These are phyloP conservation scores for Seriola aureovittata DNA, from an alignment of 2,113 vertebrate species.

Conservation along the genomic window DNA sequence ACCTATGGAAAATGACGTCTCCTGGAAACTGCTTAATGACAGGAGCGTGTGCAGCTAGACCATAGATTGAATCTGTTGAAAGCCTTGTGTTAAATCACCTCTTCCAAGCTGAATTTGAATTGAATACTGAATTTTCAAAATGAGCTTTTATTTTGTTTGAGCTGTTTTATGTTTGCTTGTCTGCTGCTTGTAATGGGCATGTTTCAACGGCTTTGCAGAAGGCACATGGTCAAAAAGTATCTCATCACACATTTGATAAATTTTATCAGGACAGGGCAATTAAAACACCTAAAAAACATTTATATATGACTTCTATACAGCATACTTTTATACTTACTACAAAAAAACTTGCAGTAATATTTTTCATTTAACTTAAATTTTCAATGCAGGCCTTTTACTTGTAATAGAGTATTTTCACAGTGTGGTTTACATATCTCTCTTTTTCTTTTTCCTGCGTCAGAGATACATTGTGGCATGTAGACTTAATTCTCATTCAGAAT, in stretches of 20 bases:
- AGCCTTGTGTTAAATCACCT: neutral
- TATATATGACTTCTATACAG: no score
- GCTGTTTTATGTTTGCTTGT: no score
- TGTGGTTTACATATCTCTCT: neutral
- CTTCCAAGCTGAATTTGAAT: neutral
- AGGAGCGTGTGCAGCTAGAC: neutral
- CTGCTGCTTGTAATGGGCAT: neutral
- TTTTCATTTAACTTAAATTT: no score
- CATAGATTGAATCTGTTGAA: neutral
- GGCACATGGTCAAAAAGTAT: neutral
- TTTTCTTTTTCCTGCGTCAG: neutral
- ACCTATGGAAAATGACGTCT: neutral
- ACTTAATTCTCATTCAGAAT: conserved; percentile 26
- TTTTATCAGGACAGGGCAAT: neutral
- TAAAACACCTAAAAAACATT: neutral
- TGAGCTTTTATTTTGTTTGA: neutral
- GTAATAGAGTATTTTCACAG: neutral
- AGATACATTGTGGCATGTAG: neutral
- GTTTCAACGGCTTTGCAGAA: neutral
- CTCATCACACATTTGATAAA: neutral
- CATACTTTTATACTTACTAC: no score
- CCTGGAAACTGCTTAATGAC: neutral
- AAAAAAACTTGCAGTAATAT: no score
- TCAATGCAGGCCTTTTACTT: neutral
- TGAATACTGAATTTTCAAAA: neutral